Percentiles rank a stretch among this genome's conserved stretches.
These are phyloP conservation scores for Antechinus stuartii DNA, from an alignment of 2,113 vertebrate species.

Conservation along the genomic window DNA sequence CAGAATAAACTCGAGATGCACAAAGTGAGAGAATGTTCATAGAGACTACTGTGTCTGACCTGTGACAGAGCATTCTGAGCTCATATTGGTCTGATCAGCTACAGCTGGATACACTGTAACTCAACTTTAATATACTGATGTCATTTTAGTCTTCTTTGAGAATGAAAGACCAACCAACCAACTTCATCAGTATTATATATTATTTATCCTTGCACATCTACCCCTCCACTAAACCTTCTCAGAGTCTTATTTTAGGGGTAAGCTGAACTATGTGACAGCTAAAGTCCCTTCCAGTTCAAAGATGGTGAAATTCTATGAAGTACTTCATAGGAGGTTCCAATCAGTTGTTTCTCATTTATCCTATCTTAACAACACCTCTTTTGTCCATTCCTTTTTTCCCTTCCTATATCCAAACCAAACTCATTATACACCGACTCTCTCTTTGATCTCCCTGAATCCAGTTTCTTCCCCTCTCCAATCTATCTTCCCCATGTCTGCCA, in stretches of 20 bases:
- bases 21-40: too few relatives aligned
- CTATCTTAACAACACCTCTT: background rate
- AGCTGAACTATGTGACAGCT: background rate
- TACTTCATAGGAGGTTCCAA: background rate
- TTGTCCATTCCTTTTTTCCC: background rate
- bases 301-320: background rate
- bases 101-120: too few relatives aligned
- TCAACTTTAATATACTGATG: too few relatives aligned
- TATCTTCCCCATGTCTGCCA: background rate
- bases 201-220: background rate
- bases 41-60: too few relatives aligned
- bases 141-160: too few relatives aligned
- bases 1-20: too few relatives aligned
- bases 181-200: background rate
- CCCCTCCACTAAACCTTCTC: background rate
- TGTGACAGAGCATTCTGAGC: too few relatives aligned
- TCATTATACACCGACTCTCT: background rate
- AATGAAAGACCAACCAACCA: too few relatives aligned
- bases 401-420: background rate
- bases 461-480: background rate
- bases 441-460: background rate
- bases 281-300: background rate
- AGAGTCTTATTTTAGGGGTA: background rate
- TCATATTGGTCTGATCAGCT: too few relatives aligned
- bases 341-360: background rate